Evolutionary conservation across 2,888 invertebrate species (phyloP).

Genomic region (Petrolisthes cinctipes): DNA sequence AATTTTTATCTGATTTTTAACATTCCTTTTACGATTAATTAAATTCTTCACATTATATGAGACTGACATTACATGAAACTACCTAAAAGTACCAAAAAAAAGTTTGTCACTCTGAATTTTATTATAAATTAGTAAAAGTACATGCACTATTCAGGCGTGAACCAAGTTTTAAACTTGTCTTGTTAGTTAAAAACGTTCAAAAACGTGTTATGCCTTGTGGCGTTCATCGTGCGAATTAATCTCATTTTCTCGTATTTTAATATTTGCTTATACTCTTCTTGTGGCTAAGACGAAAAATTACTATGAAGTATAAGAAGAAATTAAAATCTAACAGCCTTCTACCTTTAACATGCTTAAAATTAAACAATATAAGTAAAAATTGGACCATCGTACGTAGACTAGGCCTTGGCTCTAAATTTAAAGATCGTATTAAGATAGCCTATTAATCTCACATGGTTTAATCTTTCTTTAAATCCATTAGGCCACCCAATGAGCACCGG

Average conservation of each 20-base stretch:
- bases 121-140: not conserved
- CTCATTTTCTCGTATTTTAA: not conserved
- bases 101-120: not conserved
- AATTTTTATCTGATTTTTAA: too few relatives aligned
- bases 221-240: not conserved
- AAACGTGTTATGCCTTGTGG: not conserved
- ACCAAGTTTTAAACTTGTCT: not conserved
- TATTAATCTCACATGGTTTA: not conserved
- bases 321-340: not conserved
- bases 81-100: not conserved
- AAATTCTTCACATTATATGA: not conserved
- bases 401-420: conserved; percentile 1
- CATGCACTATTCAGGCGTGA: not conserved
- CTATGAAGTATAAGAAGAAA: not conserved
- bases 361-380: not conserved
- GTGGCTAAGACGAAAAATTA: not conserved
- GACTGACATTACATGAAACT: not conserved
- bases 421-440: not conserved
- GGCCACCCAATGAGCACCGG: not conserved
- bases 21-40: too few relatives aligned
- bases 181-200: not conserved
- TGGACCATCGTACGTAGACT: not conserved
- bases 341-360: too few relatives aligned
- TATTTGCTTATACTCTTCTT: not conserved
- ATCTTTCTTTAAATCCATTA: not conserved